Conservation (phyloP, 2,113 vertebrate species). For the Anseranas semipalmata region DNA sequence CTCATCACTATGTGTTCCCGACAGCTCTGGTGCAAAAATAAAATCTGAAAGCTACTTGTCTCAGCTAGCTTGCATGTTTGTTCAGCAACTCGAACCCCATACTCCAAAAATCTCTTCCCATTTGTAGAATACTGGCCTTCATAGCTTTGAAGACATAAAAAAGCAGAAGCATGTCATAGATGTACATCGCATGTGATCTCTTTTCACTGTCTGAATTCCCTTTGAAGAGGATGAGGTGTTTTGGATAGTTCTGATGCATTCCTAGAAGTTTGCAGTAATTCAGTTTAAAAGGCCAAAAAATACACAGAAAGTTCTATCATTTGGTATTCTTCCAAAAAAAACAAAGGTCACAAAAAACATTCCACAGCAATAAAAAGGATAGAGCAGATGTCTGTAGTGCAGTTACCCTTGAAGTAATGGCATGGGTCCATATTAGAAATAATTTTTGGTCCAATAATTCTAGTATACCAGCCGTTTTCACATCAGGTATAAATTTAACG, state of each 20-base stretch:
- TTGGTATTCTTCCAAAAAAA: neutral
- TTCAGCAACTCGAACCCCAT: neutral
- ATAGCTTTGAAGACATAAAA: neutral
- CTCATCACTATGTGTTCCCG: neutral
- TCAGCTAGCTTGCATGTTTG: neutral
- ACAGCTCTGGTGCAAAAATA: neutral
- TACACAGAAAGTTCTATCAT: neutral
- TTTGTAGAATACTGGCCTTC: neutral
- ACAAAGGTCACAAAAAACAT: neutral
- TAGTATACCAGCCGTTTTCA: neutral
- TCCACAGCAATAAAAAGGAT: neutral
- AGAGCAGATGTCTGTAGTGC: neutral
- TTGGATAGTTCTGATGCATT: neutral
- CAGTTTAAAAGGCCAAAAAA: neutral
- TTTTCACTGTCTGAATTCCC: neutral
- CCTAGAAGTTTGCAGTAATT: neutral
- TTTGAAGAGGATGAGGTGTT: neutral
- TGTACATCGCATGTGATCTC: neutral
- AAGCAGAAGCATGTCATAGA: neutral
- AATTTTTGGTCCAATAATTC: neutral
- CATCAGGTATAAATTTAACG: conserved; percentile 15
- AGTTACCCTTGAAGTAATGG: neutral
- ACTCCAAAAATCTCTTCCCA: neutral
- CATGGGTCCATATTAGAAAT: neutral
- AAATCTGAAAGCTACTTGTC: neutral